Conservation (phyloP, 1,140 invertebrate species). For the Caenorhabditis briggsae region DNA sequence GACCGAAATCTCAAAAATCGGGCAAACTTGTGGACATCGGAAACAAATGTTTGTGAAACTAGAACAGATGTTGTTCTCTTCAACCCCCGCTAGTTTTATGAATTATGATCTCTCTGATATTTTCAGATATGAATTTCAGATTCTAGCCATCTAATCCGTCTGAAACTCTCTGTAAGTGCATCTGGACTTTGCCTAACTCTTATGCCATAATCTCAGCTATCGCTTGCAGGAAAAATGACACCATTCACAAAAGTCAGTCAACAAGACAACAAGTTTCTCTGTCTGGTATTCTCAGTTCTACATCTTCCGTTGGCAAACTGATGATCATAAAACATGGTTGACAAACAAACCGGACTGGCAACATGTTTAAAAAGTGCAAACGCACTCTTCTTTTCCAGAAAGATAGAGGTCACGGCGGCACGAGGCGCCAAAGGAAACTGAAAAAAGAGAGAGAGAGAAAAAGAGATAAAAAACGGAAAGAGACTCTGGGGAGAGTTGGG, state of each 20-base stretch:
- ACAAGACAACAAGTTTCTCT: neutral
- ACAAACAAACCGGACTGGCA: slow-evolving; percentile 42
- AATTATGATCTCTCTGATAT: too few relatives aligned
- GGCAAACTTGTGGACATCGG: neutral
- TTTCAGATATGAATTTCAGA: too few relatives aligned
- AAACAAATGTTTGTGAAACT: neutral
- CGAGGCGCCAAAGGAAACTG: neutral
- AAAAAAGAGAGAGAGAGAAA: neutral
- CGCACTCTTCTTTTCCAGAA: slow-evolving; percentile 44
- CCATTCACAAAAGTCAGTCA: neutral
- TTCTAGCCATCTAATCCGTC: neutral
- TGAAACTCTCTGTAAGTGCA: slow-evolving; percentile 12
- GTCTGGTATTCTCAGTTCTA: neutral
- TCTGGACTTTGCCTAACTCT: neutral
- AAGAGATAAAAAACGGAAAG: slow-evolving; percentile 1
- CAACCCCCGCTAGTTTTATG: too few relatives aligned
- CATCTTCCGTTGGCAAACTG: neutral
- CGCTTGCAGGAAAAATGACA: neutral
- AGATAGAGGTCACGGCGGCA: slow-evolving; percentile 51
- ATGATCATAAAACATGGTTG: slow-evolving; percentile 51
- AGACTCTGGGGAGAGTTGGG: neutral
- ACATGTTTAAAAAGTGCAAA: slow-evolving; percentile 47
- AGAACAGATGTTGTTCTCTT: neutral
- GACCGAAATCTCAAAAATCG: too few relatives aligned
- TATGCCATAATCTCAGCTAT: neutral